Evolutionary conservation across 2,113 vertebrate species (phyloP).

Genomic region (Bostrychus sinensis): DNA sequence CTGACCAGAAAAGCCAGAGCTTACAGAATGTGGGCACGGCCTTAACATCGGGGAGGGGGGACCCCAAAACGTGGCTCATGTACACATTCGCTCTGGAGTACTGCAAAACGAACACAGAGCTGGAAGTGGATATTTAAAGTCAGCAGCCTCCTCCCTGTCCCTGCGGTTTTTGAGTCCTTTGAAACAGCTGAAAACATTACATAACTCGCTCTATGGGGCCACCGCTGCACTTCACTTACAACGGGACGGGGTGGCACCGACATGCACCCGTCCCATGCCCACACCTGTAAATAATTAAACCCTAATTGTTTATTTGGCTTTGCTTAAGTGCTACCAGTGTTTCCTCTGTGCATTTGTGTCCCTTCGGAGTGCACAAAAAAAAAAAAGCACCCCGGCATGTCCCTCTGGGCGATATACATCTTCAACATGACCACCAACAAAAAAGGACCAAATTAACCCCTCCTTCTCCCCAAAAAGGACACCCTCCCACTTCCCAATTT

Average conservation of each 20-base stretch:
- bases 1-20: constrained; percentile 43
- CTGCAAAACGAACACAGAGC: constrained; percentile 21
- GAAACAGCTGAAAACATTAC: constrained; percentile 79
- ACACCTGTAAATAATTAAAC: constrained; percentile 87
- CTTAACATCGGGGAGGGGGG: constrained; percentile 33
- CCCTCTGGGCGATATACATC: constrained; percentile 51
- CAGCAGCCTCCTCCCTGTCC: constrained; percentile 23
- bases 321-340: constrained; percentile 81
- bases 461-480: constrained; percentile 57
- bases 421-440: constrained; percentile 68
- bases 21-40: constrained; percentile 48
- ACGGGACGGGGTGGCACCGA: constrained; percentile 64
- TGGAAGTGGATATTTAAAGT: constrained; percentile 23
- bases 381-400: constrained; percentile 48
- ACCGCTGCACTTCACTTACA: constrained; percentile 40
- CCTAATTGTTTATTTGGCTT: constrained; percentile 82
- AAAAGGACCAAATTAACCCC: constrained; percentile 64
- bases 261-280: constrained; percentile 72
- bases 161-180: constrained; percentile 54
- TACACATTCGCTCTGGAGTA: constrained; percentile 28
- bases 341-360: constrained; percentile 76
- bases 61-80: constrained; percentile 32
- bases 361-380: constrained; percentile 50
- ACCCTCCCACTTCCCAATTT: constrained; percentile 31
- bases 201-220: constrained; percentile 68